Conservation (phyloP, 2,888 invertebrate species). For the Heliconius hortense region DNA sequence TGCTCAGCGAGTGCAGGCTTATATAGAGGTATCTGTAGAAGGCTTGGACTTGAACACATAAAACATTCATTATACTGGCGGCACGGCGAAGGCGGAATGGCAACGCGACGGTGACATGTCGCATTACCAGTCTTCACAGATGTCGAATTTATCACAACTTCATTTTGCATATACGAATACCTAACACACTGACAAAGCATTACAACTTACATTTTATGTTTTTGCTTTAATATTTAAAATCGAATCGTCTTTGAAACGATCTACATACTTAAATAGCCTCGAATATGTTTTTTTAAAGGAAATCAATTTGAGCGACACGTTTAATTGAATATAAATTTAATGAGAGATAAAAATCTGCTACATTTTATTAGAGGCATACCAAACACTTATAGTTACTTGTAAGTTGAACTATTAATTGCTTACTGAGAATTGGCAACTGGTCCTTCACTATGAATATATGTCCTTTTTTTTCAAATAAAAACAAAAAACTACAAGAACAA, state of each 20-base stretch:
- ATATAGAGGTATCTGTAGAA: constrained; percentile 21
- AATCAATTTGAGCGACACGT: background rate
- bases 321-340: constrained; percentile 5
- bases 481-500: no score
- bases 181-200: constrained; percentile 24
- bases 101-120: constrained; percentile 18
- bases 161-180: constrained; percentile 23
- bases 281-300: constrained; percentile 1
- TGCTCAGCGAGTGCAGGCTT: constrained; percentile 4
- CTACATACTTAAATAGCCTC: background rate
- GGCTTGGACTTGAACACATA: constrained; percentile 18
- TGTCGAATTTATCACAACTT: constrained; percentile 11
- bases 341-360: constrained; percentile 21
- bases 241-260: background rate
- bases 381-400: background rate
- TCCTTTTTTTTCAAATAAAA: background rate
- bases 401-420: constrained; percentile 9
- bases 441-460: background rate
- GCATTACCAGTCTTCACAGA: background rate
- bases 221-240: background rate
- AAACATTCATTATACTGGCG: constrained; percentile 22
- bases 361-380: constrained; percentile 3
- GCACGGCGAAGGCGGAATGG: constrained; percentile 15
- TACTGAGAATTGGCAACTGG: background rate
- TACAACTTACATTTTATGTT: constrained; percentile 9